These are phyloP conservation scores for Nansenia antarctica DNA, from an alignment of 2,113 vertebrate genomes.

Conservation along the genomic window DNA sequence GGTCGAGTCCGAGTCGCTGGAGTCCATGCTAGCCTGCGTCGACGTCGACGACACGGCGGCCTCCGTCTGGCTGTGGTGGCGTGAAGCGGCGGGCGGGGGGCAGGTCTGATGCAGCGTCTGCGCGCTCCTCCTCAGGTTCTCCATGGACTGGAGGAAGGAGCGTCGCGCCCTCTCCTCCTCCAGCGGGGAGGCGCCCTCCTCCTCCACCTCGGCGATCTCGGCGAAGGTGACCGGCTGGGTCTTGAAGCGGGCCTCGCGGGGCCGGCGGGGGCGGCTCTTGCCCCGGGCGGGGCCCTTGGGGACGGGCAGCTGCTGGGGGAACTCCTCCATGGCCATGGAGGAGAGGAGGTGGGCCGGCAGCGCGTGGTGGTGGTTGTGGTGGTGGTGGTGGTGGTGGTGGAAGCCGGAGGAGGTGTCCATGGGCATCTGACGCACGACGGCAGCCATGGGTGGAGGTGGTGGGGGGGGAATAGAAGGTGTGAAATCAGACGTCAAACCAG, in stretches of 20 bases:
- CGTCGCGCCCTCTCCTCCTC: conserved; percentile 93
- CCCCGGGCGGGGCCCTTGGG: conserved; percentile 76
- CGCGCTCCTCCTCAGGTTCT: conserved; percentile 92
- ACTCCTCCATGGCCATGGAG: conserved; percentile 84
- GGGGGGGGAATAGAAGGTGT: too few species aligned
- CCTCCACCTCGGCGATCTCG: conserved; percentile 97
- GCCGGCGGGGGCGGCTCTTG: conserved; percentile 81
- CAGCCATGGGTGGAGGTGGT: conserved; percentile 77
- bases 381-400: too few species aligned
- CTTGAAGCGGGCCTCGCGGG: conserved; percentile 92
- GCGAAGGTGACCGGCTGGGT: conserved; percentile 98
- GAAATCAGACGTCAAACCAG: not conserved
- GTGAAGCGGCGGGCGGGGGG: conserved; percentile 62
- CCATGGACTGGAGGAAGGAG: conserved; percentile 95
- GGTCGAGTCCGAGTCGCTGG: conserved; percentile 93
- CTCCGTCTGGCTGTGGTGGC: conserved; percentile 61
- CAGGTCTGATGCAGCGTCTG: conserved; percentile 86
- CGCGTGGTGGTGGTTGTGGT: conserved; percentile 84
- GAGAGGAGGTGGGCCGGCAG: conserved; percentile 81
- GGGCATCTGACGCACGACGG: conserved; percentile 75
- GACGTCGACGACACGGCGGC: too few species aligned
- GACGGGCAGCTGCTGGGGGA: conserved; percentile 83
- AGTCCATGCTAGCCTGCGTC: conserved; percentile 88
- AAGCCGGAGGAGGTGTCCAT: too few species aligned
- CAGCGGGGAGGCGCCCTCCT: conserved; percentile 90